These are phyloP conservation scores for Nanger granti DNA, from an alignment of 2,113 vertebrate genomes.

Conservation along the genomic window DNA sequence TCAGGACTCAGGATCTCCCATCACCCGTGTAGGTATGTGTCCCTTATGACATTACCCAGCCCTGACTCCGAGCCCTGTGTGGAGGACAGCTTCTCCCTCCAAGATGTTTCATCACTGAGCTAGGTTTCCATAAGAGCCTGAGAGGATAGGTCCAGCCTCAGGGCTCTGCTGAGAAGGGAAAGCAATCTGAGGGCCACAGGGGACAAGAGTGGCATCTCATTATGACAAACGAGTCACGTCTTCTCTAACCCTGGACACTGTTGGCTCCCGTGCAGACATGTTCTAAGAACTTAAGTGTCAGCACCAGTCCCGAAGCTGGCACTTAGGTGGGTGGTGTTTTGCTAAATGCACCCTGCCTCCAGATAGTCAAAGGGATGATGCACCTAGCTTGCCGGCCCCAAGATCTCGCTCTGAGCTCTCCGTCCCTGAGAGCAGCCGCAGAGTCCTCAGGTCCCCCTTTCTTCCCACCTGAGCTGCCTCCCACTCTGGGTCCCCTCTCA, in stretches of 20 bases:
- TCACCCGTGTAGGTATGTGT: too few species aligned
- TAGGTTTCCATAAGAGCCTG: not conserved
- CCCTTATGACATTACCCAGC: too few species aligned
- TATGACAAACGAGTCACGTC: not conserved
- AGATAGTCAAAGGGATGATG: not conserved
- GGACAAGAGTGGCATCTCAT: accelerated
- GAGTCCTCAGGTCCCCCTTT: not conserved
- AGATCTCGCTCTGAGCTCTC: too few species aligned
- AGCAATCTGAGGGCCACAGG: not conserved
- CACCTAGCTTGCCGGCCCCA: accelerated
- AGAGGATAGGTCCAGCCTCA: not conserved
- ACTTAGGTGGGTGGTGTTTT: not conserved
- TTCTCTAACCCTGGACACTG: not conserved
- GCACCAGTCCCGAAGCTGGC: not conserved
- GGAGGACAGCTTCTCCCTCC: not conserved
- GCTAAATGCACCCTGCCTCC: not conserved
- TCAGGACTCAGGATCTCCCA: not conserved
- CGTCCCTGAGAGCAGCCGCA: not conserved
- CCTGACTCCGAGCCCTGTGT: accelerated
- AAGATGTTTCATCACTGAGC: not conserved
- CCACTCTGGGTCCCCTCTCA: not conserved
- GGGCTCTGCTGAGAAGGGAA: not conserved
- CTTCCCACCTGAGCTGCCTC: not conserved
- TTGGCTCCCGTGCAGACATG: accelerated
- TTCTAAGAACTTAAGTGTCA: not conserved